phyloP scores from a whole-genome alignment of 2,797 vertebrate genomes.

The Sebastes miniatus region DNA sequence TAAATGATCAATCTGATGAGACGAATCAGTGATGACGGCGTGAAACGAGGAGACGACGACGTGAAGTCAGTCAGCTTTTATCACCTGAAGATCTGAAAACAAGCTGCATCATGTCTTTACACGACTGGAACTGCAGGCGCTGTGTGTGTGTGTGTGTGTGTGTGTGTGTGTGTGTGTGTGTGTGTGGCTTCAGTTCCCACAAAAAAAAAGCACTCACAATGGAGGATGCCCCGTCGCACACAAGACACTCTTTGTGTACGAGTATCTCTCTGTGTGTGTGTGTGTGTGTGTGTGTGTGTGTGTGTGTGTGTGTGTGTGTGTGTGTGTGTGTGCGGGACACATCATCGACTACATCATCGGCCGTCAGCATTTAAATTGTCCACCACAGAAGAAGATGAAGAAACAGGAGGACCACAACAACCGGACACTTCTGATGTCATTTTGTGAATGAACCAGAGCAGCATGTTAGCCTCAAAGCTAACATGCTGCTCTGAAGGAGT shows the following conservation, averaged over 20 bases:
- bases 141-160: not conserved
- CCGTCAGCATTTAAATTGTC: constrained; percentile 47
- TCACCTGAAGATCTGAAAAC: no score
- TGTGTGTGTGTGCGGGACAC: not conserved
- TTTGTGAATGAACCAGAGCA: not conserved
- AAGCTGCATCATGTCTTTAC: constrained; percentile 55
- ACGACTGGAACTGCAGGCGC: constrained; percentile 32
- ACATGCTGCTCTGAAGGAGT: no score
- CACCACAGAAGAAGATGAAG: constrained; percentile 18
- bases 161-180: not conserved
- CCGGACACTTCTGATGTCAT: not conserved
- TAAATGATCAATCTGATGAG: no score
- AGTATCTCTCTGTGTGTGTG: not conserved
- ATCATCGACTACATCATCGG: constrained; percentile 50
- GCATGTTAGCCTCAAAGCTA: not conserved
- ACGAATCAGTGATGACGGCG: not conserved
- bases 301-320: not conserved
- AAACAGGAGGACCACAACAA: not conserved
- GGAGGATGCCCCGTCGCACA: constrained; percentile 34
- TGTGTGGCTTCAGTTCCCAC: not conserved
- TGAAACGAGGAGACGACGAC: not conserved
- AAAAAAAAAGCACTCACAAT: constrained; percentile 39
- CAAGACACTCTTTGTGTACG: constrained; percentile 51
- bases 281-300: not conserved
- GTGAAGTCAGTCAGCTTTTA: no score